These are phyloP conservation scores for Ceratotherium simum DNA, from an alignment of 2,113 vertebrate species.

Conservation along the genomic window DNA sequence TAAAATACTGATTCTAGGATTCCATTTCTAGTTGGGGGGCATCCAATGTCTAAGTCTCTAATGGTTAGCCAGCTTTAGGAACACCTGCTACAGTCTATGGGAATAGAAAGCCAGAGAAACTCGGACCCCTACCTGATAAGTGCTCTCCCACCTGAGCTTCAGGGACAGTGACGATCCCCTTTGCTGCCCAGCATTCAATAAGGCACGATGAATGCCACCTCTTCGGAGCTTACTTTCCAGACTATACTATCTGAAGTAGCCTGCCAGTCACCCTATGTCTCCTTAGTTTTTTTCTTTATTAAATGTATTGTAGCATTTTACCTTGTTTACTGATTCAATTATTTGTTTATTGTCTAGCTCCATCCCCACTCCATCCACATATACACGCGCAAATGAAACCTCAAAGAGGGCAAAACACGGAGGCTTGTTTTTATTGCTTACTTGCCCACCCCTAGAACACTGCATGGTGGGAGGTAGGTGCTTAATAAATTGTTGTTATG, in stretches of 20 bases:
- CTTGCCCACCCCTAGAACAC: neutral
- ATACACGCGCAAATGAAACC: neutral
- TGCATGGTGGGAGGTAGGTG: fast-evolving
- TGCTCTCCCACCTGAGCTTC: neutral
- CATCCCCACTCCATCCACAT: neutral
- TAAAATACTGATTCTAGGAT: neutral
- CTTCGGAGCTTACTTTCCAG: neutral
- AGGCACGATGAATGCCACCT: neutral
- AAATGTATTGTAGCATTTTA: neutral
- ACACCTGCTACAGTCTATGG: fast-evolving
- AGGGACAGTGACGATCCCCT: neutral
- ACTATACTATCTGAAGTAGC: neutral
- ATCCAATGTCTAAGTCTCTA: neutral
- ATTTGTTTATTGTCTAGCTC: neutral
- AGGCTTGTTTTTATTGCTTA: neutral
- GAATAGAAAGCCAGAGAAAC: neutral
- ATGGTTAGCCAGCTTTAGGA: neutral
- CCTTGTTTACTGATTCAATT: neutral
- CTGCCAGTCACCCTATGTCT: neutral
- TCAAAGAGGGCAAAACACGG: neutral
- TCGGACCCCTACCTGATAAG: neutral
- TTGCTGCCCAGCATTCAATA: neutral
- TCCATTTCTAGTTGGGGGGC: neutral
- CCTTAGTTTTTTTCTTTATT: neutral
- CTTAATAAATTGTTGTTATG: neutral